phyloP scores from a whole-genome alignment of 2,113 vertebrate genomes.

The Pteronura brasiliensis region DNA sequence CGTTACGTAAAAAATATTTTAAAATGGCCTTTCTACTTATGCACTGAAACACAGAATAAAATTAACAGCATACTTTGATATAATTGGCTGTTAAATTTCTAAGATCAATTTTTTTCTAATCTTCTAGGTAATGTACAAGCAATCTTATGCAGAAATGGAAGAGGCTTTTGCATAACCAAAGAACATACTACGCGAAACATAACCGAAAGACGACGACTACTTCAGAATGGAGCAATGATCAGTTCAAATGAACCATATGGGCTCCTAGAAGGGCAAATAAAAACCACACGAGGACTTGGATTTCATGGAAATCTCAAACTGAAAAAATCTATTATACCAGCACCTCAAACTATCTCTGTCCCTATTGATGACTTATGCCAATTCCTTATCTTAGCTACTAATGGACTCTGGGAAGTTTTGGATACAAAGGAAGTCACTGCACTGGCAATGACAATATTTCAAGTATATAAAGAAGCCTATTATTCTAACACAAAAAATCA shows the following conservation, averaged over 20 bases:
- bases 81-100: neutral
- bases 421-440: constrained; percentile 76
- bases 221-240: constrained; percentile 68
- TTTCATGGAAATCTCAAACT: constrained; percentile 75
- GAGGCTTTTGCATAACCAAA: constrained; percentile 76
- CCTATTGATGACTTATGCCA: constrained; percentile 74
- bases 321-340: constrained; percentile 77
- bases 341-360: constrained; percentile 73
- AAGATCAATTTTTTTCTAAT: neutral
- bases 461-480: constrained; percentile 33
- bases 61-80: neutral
- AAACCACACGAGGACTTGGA: constrained; percentile 76
- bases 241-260: constrained; percentile 65
- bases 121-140: constrained; percentile 78
- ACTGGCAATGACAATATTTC: constrained; percentile 68
- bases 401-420: constrained; percentile 81
- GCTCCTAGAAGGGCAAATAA: constrained; percentile 73
- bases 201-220: constrained; percentile 69
- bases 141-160: constrained; percentile 81
- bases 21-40: constrained; percentile 11
- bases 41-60: neutral
- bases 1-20: neutral
- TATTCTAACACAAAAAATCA: fast-evolving
- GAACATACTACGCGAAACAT: constrained; percentile 76
- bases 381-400: constrained; percentile 81